These are phyloP conservation scores for Pogonophryne albipinna DNA, from an alignment of 2,797 vertebrate genomes.

Conservation along the genomic window DNA sequence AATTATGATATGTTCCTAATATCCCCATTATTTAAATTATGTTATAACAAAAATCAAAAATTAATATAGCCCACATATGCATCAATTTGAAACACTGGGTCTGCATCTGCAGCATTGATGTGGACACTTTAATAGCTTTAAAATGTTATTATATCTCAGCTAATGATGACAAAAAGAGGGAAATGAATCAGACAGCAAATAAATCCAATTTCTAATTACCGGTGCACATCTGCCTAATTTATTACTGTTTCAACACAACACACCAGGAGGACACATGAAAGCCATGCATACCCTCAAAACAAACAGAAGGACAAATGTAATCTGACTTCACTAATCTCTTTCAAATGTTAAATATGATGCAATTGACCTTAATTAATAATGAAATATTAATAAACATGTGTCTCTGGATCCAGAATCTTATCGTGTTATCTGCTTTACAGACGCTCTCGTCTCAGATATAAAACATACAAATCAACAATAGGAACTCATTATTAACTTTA, in stretches of 20 bases:
- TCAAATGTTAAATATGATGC: slow-evolving; percentile 62
- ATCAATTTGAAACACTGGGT: neutral
- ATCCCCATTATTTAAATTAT: too few species aligned
- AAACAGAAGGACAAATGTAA: slow-evolving; percentile 50
- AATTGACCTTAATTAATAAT: slow-evolving; percentile 54
- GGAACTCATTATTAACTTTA: slow-evolving; percentile 9
- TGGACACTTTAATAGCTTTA: slow-evolving; percentile 12
- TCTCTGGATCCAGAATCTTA: slow-evolving; percentile 36
- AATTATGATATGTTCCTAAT: too few species aligned
- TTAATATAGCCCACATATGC: too few species aligned
- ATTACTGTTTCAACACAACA: slow-evolving; percentile 45
- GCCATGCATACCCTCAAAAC: slow-evolving; percentile 44
- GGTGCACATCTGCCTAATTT: slow-evolving; percentile 19
- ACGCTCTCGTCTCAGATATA: slow-evolving; percentile 14
- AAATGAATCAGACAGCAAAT: slow-evolving; percentile 55
- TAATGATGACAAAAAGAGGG: slow-evolving; percentile 8
- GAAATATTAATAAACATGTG: slow-evolving; percentile 60
- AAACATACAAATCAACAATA: slow-evolving; percentile 39
- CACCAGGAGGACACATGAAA: slow-evolving; percentile 56
- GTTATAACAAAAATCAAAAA: too few species aligned
- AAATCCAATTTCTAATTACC: slow-evolving; percentile 57
- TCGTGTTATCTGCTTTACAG: slow-evolving; percentile 35
- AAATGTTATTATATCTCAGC: slow-evolving; percentile 8
- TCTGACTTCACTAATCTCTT: slow-evolving; percentile 58
- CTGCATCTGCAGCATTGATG: neutral